Conservation (phyloP, 2,888 invertebrate species). For the Epistrophella euchroma region DNA sequence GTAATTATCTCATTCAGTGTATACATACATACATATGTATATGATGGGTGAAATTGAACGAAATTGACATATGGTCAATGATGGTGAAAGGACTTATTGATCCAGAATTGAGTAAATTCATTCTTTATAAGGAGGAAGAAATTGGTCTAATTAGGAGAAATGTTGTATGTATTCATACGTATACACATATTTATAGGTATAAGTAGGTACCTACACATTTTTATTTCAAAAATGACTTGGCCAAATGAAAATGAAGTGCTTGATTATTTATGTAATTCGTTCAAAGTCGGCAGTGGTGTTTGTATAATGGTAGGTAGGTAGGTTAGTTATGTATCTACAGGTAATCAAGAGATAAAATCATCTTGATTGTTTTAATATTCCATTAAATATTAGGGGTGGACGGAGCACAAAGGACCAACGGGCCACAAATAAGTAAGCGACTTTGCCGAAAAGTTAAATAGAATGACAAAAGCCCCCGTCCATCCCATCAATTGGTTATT, state of each 20-base stretch:
- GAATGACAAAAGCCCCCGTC: too few relatives aligned
- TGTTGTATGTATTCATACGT: constrained; percentile 35
- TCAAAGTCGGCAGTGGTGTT: background rate
- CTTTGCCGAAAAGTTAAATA: too few relatives aligned
- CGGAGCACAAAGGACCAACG: too few relatives aligned
- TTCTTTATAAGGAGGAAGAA: constrained; percentile 29
- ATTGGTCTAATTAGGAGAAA: constrained; percentile 44
- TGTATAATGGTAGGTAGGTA: background rate
- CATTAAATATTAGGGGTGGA: constrained; percentile 5
- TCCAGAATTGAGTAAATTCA: constrained; percentile 21
- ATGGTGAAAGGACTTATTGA: constrained; percentile 45
- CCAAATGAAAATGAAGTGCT: constrained; percentile 38
- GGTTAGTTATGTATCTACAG: too few relatives aligned
- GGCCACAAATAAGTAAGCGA: too few relatives aligned
- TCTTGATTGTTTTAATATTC: constrained; percentile 18
- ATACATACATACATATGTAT: background rate
- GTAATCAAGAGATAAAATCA: too few relatives aligned
- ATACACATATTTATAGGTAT: too few relatives aligned
- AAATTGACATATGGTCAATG: constrained; percentile 32
- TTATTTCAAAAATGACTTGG: constrained; percentile 11
- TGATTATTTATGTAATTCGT: background rate
- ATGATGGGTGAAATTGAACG: constrained; percentile 52
- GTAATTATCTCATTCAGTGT: constrained; percentile 69
- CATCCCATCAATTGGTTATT: too few relatives aligned
- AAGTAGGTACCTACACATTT: too few relatives aligned